Evolutionary conservation across 2,888 invertebrate genomes (phyloP), one percentile per base, ranked within the genome.

Genomic region (Choreutis nemorana): DNA sequence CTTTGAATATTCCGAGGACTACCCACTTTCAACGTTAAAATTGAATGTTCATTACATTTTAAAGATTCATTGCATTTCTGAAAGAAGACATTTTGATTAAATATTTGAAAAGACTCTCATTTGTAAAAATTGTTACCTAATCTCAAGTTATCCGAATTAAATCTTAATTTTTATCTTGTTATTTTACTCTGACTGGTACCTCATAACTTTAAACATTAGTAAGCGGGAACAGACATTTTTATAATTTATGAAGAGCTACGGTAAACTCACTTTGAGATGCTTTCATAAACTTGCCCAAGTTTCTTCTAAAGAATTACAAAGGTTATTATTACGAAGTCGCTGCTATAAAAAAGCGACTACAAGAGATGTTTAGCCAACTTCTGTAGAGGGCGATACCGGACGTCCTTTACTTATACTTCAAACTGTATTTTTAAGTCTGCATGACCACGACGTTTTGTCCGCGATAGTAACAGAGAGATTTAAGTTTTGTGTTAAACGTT

Each of bases 241-340:
- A 54, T 55, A 50, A 54, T 50, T 40, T 51, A 54, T 48, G 46
- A 49, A 44, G 42, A 47, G 46, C 44, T 37, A 41, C 48, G 44
- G 44, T 35, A 36, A 48, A 46, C 48, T 52, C 46, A 42, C 52
- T 55, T 51, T 50, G 48, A 50, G 50, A 47, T 48, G 53, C 46
- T 47, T 49, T 56, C 50, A 46, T 44, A 50, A 53, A 55, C 46
- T 55, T 56, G 39, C 45, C 44, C 44, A 55, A 58, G 52, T 59
- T 53, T 57, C 51, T 50, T 53, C 53, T 50, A 50, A 55, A 55
- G 56, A 60, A 57, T 59, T 58, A 60, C 50, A 59, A 60, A 62
- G 62, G 55, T 61, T 58, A 57, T 60, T 61, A 60, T 57, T 57
- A 54, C 50, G 53, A 45, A 54, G 50, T 48, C 50, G 45, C 42